Conservation (phyloP, 2,797 vertebrate genomes). For the Tauraco hartlaubi region DNA sequence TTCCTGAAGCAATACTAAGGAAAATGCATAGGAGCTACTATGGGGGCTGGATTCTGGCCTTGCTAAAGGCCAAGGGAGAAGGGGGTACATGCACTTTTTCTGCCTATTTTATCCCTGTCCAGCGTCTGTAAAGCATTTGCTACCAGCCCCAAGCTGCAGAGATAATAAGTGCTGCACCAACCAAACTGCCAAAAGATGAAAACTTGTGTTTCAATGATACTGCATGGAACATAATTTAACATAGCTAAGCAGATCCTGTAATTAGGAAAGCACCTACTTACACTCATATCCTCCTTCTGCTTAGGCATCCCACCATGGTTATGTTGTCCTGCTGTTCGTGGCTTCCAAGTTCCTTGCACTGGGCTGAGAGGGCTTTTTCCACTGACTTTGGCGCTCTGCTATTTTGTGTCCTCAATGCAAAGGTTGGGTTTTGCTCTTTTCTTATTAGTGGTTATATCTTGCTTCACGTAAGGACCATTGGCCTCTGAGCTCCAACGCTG, state of each 20-base stretch:
- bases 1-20: not conserved
- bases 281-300: not conserved
- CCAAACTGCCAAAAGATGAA: slow-evolving; percentile 15
- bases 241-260: slow-evolving; percentile 8
- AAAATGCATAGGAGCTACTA: not conserved
- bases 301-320: not conserved
- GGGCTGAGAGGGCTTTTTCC: not conserved
- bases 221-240: not conserved
- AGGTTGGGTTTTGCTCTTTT: not conserved
- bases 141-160: not conserved
- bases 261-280: slow-evolving; percentile 2
- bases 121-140: not conserved
- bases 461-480: accelerated
- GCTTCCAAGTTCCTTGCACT: not conserved
- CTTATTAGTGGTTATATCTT: not conserved
- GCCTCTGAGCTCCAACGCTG: not conserved
- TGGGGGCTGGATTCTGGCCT: not conserved
- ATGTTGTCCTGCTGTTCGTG: not conserved
- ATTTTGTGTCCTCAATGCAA: not conserved
- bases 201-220: not conserved
- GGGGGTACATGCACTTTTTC: not conserved
- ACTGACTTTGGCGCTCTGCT: not conserved
- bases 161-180: slow-evolving; percentile 29
- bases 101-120: not conserved
- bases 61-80: not conserved